phyloP scores from a whole-genome alignment of 2,113 vertebrate species.

The Chrysochloris asiatica region DNA sequence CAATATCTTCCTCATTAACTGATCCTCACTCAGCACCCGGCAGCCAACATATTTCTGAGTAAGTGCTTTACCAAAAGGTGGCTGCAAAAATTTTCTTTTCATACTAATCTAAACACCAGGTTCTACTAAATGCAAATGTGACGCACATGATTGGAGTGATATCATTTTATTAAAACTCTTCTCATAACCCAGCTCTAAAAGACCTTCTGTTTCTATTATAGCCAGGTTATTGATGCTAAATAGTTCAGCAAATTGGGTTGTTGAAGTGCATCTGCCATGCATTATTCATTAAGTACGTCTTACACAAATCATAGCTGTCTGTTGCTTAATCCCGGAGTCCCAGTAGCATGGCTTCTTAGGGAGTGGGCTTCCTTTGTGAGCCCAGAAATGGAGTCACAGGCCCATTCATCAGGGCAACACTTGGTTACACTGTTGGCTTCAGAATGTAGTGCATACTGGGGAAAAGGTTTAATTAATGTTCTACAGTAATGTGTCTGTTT shows the following conservation, averaged over 20 bases:
- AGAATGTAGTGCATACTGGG: constrained; percentile 80
- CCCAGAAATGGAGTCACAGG: constrained; percentile 60
- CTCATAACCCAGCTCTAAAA: constrained; percentile 74
- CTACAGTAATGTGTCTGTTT: constrained; percentile 85
- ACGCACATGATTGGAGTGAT: constrained; percentile 71
- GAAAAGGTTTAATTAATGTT: constrained; percentile 86
- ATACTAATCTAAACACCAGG: not conserved
- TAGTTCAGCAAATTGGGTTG: constrained; percentile 81
- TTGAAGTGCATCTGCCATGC: constrained; percentile 75
- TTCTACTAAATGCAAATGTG: constrained; percentile 8
- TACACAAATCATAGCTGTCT: constrained; percentile 77
- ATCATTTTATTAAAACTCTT: constrained; percentile 78
- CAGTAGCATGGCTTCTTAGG: constrained; percentile 27
- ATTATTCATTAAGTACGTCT: constrained; percentile 79
- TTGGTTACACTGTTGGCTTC: constrained; percentile 75
- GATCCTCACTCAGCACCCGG: not conserved
- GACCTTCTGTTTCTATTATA: constrained; percentile 80
- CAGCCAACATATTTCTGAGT: not conserved
- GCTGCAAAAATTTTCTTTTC: constrained; percentile 49
- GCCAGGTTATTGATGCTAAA: constrained; percentile 81
- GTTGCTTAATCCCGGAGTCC: constrained; percentile 42
- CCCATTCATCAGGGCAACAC: constrained; percentile 71
- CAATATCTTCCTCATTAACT: not conserved
- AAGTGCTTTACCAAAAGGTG: not conserved
- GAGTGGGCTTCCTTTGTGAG: constrained; percentile 64